Conservation (phyloP, 2,888 invertebrate species). For the Drosophila antonietae region DNA sequence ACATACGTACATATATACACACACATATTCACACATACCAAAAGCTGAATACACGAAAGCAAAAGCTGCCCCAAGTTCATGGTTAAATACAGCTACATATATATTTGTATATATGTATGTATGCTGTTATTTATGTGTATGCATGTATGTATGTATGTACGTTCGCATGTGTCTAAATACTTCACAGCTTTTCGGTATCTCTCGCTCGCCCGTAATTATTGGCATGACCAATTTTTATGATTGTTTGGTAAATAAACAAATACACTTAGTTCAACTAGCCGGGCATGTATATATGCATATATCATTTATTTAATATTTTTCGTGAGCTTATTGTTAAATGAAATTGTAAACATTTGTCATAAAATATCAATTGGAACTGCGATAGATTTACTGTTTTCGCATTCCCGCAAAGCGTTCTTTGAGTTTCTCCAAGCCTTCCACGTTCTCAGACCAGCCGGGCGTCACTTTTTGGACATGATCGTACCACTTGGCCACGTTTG, state of each 20-base stretch:
- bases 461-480: slow-evolving; percentile 86
- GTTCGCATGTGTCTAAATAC: background rate
- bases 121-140: background rate
- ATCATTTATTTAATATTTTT: background rate
- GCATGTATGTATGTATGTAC: too few relatives aligned
- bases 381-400: slow-evolving; percentile 67
- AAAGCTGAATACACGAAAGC: background rate
- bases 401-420: slow-evolving; percentile 77
- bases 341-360: slow-evolving; percentile 3
- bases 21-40: background rate
- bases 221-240: background rate
- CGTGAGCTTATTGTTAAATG: background rate
- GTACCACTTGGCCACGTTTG: slow-evolving; percentile 89
- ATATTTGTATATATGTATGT: too few relatives aligned
- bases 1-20: background rate
- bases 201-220: background rate
- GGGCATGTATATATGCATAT: background rate
- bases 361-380: background rate
- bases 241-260: slow-evolving; percentile 8
- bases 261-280: background rate
- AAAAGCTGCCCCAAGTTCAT: background rate
- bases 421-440: slow-evolving; percentile 86
- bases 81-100: background rate
- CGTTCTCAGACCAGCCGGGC: slow-evolving; percentile 87
- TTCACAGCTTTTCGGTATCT: background rate